Percentiles rank a stretch among this genome's conserved stretches.
These are phyloP conservation scores for Tenualosa thibaudeaui DNA, from an alignment of 2,797 vertebrate genomes.

Conservation along the genomic window DNA sequence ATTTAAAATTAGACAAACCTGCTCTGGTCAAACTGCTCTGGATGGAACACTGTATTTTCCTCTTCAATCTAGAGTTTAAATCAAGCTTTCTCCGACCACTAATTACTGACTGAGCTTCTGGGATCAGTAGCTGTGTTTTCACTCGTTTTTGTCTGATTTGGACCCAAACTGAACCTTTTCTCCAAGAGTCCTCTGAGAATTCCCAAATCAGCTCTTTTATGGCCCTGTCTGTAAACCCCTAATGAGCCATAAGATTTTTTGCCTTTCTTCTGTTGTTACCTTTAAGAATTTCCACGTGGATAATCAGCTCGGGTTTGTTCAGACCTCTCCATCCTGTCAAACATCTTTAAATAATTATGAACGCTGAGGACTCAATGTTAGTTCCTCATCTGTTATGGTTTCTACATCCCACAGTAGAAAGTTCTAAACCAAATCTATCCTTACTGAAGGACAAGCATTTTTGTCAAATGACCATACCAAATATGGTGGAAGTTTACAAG, in stretches of 20 bases:
- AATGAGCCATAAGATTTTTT: constrained; percentile 21
- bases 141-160: constrained; percentile 33
- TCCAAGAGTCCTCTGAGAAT: neutral
- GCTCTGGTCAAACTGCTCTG: constrained; percentile 34
- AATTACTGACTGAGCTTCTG: constrained; percentile 59
- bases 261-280: neutral
- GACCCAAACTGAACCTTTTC: constrained; percentile 14
- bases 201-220: constrained; percentile 18
- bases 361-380: neutral
- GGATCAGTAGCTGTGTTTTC: constrained; percentile 41
- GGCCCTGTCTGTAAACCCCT: constrained; percentile 6
- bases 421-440: constrained; percentile 3
- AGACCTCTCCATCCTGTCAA: neutral
- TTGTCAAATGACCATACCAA: neutral
- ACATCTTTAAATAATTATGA: constrained; percentile 20
- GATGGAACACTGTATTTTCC: constrained; percentile 39
- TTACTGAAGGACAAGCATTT: neutral
- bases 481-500: neutral
- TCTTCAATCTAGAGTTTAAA: constrained; percentile 50
- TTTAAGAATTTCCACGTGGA: neutral
- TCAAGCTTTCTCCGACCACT: constrained; percentile 57
- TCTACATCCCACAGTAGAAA: neutral
- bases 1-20: constrained; percentile 35
- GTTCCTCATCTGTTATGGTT: constrained; percentile 7
- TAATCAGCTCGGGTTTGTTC: neutral